Percentiles rank a stretch among this genome's conserved stretches.
These are phyloP conservation scores for Nyctalus aviator DNA, from an alignment of 2,797 vertebrate species.

Conservation along the genomic window DNA sequence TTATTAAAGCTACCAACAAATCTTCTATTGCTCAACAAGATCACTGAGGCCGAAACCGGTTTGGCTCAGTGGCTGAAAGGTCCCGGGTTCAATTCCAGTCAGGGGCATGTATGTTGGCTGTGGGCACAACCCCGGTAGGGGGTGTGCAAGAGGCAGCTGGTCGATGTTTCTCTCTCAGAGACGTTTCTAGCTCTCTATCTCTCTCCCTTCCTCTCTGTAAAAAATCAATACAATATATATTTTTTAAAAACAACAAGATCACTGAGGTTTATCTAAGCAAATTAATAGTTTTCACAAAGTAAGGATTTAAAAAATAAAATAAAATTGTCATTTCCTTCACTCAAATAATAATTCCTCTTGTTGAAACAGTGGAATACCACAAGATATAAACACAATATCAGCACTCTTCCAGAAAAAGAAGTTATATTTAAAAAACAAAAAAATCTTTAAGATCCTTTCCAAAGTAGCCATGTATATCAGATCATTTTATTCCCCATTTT, in stretches of 20 bases:
- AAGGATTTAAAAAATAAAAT: conserved; percentile 17
- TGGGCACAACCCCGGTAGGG: no score
- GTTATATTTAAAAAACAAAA: not conserved
- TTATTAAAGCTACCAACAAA: not conserved
- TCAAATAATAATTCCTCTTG: not conserved
- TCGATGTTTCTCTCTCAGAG: no score
- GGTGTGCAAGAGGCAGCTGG: no score
- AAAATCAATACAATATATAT: no score
- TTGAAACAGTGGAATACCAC: not conserved
- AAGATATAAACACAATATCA: conserved; percentile 14
- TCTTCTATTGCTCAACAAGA: not conserved
- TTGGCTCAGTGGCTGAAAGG: no score
- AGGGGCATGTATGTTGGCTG: no score
- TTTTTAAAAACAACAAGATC: not conserved
- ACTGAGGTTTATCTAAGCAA: not conserved
- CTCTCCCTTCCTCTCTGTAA: no score
- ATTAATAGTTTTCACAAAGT: conserved; percentile 8
- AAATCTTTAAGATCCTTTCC: not conserved
- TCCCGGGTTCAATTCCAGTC: no score
- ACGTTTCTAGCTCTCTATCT: no score
- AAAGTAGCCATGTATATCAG: not conserved
- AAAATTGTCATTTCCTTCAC: not conserved
- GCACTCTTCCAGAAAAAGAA: not conserved
- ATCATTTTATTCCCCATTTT: not conserved
- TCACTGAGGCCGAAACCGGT: no score